Evolutionary conservation across 64 coral and sea anemone species (phyloP).

Genomic region (Hydrozoanthus tunicans): DNA sequence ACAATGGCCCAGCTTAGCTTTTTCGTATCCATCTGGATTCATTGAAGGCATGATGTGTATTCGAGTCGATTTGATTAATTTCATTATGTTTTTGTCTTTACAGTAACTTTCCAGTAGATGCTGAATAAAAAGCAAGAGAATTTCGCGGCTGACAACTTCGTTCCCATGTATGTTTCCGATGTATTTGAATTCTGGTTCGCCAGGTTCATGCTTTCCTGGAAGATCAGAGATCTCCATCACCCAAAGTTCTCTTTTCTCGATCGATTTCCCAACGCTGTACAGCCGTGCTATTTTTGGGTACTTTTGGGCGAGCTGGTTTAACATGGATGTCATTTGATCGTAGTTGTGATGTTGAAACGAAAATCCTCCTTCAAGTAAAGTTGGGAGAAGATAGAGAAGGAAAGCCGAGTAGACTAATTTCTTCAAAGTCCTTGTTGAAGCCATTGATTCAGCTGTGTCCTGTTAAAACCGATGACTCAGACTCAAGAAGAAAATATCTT

Average conservation of each 20-base stretch:
- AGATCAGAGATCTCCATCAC: slow-evolving; percentile 92
- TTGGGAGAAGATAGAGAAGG: slow-evolving; percentile 21
- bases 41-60: slow-evolving; percentile 97
- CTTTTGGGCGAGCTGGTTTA: slow-evolving; percentile 35
- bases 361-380: slow-evolving; percentile 1
- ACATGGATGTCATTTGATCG: slow-evolving; percentile 63
- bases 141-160: slow-evolving; percentile 94
- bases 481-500: slow-evolving; percentile 16
- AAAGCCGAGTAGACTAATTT: slow-evolving; percentile 16
- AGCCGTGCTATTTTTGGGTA: slow-evolving; percentile 73
- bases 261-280: slow-evolving; percentile 74
- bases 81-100: slow-evolving; percentile 69
- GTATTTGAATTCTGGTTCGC: slow-evolving; percentile 95
- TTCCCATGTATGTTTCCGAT: slow-evolving; percentile 97
- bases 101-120: slow-evolving; percentile 75
- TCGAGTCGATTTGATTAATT: slow-evolving; percentile 78
- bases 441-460: slow-evolving; percentile 11
- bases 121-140: slow-evolving; percentile 83
- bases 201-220: slow-evolving; percentile 81
- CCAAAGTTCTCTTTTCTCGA: slow-evolving; percentile 71
- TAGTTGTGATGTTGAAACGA: slow-evolving; percentile 91
- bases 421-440: slow-evolving; percentile 37
- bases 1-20: slow-evolving; percentile 23
- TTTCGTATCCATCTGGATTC: slow-evolving; percentile 98
- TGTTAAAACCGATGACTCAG: neutral